A percentile compares a stretch with the other conserved stretches of the same genome.
These are phyloP conservation scores for Archocentrus centrarchus DNA, from an alignment of 2,113 vertebrate species.

Conservation along the genomic window DNA sequence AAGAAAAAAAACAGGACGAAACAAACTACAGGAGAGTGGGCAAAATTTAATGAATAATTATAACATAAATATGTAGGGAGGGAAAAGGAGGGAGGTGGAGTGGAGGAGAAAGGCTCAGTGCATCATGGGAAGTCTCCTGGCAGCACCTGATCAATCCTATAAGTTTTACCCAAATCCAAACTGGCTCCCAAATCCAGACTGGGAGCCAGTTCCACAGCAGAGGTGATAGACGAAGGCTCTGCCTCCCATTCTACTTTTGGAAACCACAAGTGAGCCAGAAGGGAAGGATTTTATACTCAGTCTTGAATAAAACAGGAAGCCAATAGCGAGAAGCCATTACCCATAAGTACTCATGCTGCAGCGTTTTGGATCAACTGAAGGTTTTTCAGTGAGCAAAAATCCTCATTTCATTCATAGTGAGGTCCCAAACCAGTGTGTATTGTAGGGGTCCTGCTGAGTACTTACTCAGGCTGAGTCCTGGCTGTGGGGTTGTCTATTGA, in stretches of 20 bases:
- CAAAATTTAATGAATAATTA: neutral
- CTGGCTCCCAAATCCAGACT: neutral
- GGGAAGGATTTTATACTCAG: neutral
- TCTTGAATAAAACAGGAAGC: neutral
- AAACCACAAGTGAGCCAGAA: neutral
- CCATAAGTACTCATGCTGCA: neutral
- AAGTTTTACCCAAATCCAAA: neutral
- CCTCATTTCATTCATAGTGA: neutral
- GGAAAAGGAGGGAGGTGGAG: neutral
- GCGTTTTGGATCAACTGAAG: neutral
- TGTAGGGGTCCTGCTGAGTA: neutral
- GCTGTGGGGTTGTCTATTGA: slow-evolving; percentile 97
- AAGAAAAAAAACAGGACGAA: neutral
- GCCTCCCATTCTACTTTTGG: neutral
- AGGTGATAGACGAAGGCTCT: neutral
- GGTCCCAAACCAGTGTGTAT: neutral
- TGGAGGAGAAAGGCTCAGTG: neutral
- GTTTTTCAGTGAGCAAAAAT: neutral
- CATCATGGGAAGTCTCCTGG: neutral
- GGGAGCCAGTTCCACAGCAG: neutral
- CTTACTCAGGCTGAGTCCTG: slow-evolving; percentile 88
- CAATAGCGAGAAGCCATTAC: neutral
- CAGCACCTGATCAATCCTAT: neutral
- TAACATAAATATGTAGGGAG: neutral
- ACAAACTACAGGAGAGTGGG: neutral